Percentiles rank a stretch among this genome's conserved stretches.
phyloP scores from a whole-genome alignment of 2,113 vertebrate species.

The Synchiropus splendidus region DNA sequence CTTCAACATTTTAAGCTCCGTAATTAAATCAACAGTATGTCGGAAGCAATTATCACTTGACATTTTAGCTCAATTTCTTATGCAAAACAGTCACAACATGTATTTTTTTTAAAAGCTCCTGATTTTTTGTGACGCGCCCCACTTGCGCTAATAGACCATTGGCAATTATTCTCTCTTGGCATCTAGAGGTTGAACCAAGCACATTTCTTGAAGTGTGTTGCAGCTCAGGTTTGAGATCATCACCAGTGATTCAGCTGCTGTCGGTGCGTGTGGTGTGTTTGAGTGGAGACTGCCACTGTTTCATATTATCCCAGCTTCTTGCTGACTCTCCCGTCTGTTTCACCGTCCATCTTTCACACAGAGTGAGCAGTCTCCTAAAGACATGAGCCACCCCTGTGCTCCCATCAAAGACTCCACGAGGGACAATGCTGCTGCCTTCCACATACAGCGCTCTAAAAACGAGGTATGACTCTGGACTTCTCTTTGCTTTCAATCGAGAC shows the following conservation, averaged over 20 bases:
- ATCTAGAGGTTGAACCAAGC: too few relatives aligned
- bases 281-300: conserved; percentile 27
- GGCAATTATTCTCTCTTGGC: too few relatives aligned
- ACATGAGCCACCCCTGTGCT: conserved; percentile 73
- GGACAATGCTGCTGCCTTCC: conserved; percentile 73
- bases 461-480: conserved; percentile 62
- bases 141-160: too few relatives aligned
- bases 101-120: too few relatives aligned
- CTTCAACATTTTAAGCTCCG: too few relatives aligned
- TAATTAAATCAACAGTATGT: too few relatives aligned
- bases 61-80: not conserved
- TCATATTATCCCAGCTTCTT: conserved; percentile 35
- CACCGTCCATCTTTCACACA: conserved; percentile 66
- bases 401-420: conserved; percentile 75
- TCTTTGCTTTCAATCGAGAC: conserved; percentile 13
- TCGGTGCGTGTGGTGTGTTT: too few relatives aligned
- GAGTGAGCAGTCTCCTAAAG: conserved; percentile 75
- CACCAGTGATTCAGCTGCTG: not conserved
- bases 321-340: conserved; percentile 53
- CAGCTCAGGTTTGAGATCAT: too few relatives aligned
- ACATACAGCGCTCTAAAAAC: conserved; percentile 73
- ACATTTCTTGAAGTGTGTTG: too few relatives aligned
- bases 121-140: too few relatives aligned
- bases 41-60: not conserved
- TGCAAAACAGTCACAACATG: not conserved